Evolutionary conservation across 2,113 vertebrate genomes (phyloP), one percentile per base, ranked within the genome.

Genomic region (Anser cygnoides): DNA sequence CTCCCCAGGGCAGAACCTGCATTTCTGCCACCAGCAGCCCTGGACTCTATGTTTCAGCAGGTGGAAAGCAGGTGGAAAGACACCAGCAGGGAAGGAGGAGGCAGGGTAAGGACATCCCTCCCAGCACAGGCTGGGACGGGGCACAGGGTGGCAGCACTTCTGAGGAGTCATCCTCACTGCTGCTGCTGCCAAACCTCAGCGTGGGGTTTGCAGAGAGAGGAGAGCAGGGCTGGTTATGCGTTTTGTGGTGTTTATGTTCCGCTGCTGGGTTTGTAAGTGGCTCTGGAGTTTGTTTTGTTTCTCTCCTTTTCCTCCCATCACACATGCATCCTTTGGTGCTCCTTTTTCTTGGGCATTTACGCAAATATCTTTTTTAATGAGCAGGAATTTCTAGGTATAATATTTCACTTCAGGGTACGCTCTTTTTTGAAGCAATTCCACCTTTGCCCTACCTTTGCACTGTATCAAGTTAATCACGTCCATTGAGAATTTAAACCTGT

Each of bases 361-460:
- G n/a, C 67, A 93, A 73, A 61, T 70, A 83, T 2, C 77, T 84
- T 54, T 87, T 31, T 70, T 92, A 90, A 92, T 54, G 66, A 95
- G 66, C 70, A 87, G 68, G 58, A 81, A 70, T 75, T 86, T 84
- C 73, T 81, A 79, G 19, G 54, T 62, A 66, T 68, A 87, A 72
- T 90, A 92, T 87, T 96, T 96, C 62, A 70, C 80, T 93, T 84
- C 77, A 79, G 88, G 70, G 35, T 78, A n/a, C 43, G n/a, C 58
- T 94, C 78, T 79, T 92, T 79, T 96, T 70, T 87, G 92, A 96
- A 91, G 86, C 66, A 70, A 91, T 95, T 90, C 86, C 95, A 96
- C 93, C 95, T 94, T 89, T 95, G 94, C 92, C 88, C 84, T 92
- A 67, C 90, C 92, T 94, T 95, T 93, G 85, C 90, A 81, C 85